A percentile compares a stretch with the other conserved stretches of the same genome.
These are phyloP conservation scores for Vireo altiloquus DNA, from an alignment of 2,113 vertebrate genomes.

Conservation along the genomic window DNA sequence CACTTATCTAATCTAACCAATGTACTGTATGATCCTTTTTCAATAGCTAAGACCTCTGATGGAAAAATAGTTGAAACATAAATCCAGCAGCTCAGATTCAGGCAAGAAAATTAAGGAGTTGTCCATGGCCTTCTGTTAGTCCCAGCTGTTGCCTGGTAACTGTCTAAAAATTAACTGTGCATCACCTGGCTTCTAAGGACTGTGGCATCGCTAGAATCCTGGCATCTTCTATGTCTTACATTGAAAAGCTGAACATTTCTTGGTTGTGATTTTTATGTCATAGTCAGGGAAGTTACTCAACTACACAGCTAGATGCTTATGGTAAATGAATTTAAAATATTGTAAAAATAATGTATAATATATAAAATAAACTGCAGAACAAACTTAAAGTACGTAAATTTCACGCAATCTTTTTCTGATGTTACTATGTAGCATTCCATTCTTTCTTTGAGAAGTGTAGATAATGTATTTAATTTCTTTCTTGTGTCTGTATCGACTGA, in stretches of 20 bases:
- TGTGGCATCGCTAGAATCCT: not conserved
- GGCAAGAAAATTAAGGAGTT: constrained; percentile 1
- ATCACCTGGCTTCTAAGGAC: constrained; percentile 47
- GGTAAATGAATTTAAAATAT: not conserved
- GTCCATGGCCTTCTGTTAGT: constrained; percentile 17
- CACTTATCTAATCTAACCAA: not conserved
- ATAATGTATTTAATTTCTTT: not conserved
- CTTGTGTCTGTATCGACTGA: not conserved
- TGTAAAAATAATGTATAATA: not conserved
- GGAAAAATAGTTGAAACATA: constrained; percentile 19
- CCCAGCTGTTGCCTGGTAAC: constrained; percentile 58
- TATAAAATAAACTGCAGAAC: not conserved
- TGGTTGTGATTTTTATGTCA: not conserved
- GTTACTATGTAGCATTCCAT: not conserved
- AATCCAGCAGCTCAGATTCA: not conserved
- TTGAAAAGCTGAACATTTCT: not conserved
- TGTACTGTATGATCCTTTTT: not conserved
- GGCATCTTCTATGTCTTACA: not conserved
- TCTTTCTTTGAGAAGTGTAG: not conserved
- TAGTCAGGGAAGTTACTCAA: not conserved
- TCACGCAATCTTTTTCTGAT: not conserved
- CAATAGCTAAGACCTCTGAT: not conserved
- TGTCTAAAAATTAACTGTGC: constrained; percentile 49
- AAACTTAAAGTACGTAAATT: not conserved
- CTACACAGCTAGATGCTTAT: not conserved